Conservation (phyloP, 1,140 invertebrate genomes). For the Spodoptera frugiperda region DNA sequence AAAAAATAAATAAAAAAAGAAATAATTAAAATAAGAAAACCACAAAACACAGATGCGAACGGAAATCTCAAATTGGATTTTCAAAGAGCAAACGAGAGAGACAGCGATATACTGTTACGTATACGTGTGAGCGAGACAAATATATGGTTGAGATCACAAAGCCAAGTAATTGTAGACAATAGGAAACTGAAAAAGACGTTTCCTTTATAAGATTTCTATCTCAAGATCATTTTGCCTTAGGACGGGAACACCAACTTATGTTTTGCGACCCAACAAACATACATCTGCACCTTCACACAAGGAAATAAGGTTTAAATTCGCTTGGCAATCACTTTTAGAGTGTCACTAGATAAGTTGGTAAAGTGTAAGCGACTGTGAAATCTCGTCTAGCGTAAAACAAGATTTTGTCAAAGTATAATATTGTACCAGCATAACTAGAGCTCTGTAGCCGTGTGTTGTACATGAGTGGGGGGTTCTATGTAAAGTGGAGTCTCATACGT, state of each 20-base stretch:
- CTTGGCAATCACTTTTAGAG: conserved; percentile 12
- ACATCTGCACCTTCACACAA: background rate
- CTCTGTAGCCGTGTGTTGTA: conserved; percentile 10
- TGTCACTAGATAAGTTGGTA: conserved; percentile 55
- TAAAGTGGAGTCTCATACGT: conserved; percentile 14
- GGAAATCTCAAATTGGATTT: conserved; percentile 67
- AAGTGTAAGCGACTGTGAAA: conserved; percentile 75
- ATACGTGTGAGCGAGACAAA: conserved; percentile 56
- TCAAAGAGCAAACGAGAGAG: conserved; percentile 59
- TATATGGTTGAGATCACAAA: conserved; percentile 67
- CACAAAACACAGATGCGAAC: conserved; percentile 57
- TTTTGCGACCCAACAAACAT: background rate
- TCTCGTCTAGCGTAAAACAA: conserved; percentile 77
- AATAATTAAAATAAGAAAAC: conserved; percentile 53
- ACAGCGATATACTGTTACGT: conserved; percentile 39
- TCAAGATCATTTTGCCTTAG: conserved; percentile 77
- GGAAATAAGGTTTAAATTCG: conserved; percentile 33
- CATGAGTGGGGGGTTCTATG: background rate
- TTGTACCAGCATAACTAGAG: conserved; percentile 60
- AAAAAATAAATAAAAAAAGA: no score
- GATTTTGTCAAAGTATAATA: conserved; percentile 80
- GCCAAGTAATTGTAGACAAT: conserved; percentile 84
- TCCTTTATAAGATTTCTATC: conserved; percentile 82
- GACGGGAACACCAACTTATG: conserved; percentile 58
- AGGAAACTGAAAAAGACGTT: conserved; percentile 81